Conservation (phyloP, 2,888 invertebrate genomes). For the Camponotus fellah region DNA sequence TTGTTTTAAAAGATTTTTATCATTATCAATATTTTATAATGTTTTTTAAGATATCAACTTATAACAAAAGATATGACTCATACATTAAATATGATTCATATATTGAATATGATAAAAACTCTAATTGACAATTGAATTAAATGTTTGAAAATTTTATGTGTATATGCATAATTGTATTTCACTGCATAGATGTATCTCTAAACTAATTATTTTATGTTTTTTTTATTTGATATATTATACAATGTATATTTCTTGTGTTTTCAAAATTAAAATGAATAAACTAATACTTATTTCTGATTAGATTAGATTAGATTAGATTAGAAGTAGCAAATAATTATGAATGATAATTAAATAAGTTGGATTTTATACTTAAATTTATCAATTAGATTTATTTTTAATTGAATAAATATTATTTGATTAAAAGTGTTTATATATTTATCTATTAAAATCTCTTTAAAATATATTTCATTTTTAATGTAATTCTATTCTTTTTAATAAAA, state of each 20-base stretch:
- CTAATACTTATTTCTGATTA: constrained; percentile 14
- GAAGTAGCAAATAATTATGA: background rate
- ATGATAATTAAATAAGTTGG: background rate
- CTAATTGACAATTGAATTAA: too few species aligned
- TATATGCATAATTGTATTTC: background rate
- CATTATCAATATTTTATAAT: background rate
- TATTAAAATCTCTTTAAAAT: background rate
- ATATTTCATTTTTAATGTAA: background rate
- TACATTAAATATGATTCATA: background rate
- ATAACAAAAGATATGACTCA: background rate
- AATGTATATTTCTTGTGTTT: background rate
- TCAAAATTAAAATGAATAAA: background rate
- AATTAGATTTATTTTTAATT: background rate
- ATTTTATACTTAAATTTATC: background rate
- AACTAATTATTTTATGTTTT: background rate
- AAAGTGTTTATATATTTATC: background rate
- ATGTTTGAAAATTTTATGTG: background rate
- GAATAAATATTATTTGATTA: background rate
- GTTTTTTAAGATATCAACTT: background rate
- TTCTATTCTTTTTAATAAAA: background rate
- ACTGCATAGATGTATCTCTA: background rate
- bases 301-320: constrained; percentile 35
- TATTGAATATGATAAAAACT: background rate
- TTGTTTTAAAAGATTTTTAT: background rate
- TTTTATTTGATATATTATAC: background rate